A percentile compares a stretch with the other conserved stretches of the same genome.
These are phyloP conservation scores for Trachelus troglodyta DNA, from an alignment of 2,888 invertebrate species.

Conservation along the genomic window DNA sequence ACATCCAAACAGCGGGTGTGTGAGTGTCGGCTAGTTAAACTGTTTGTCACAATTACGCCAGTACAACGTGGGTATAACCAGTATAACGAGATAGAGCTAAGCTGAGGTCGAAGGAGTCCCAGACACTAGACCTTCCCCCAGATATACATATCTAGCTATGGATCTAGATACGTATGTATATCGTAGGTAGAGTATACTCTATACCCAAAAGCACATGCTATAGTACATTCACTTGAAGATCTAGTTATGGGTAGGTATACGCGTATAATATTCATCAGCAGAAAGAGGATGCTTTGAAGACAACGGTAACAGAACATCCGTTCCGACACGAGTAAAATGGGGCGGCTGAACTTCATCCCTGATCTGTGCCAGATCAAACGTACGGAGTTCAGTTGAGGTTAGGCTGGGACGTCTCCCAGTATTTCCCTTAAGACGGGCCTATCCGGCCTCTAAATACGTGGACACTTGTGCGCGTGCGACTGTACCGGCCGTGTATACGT, in stretches of 20 bases:
- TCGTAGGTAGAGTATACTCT: not conserved
- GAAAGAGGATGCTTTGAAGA: not conserved
- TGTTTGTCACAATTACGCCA: slow-evolving; percentile 8
- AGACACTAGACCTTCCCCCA: not conserved
- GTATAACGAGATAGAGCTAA: slow-evolving; percentile 2
- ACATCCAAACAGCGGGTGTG: not conserved
- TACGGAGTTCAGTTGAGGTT: not conserved
- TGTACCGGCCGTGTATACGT: not conserved
- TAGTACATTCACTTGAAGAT: not conserved
- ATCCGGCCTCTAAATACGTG: not conserved
- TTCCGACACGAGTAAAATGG: not conserved
- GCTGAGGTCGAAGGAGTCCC: not conserved
- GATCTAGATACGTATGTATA: not conserved
- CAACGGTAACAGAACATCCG: not conserved
- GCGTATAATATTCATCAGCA: not conserved
- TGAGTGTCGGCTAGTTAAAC: not conserved
- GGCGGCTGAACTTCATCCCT: too few relatives aligned
- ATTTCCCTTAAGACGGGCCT: not conserved
- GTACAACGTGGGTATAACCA: slow-evolving; percentile 4
- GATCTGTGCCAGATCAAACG: not conserved
- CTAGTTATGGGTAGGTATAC: not conserved
- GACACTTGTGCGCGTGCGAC: not conserved
- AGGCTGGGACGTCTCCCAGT: not conserved
- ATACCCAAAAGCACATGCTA: not conserved
- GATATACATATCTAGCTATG: not conserved